Percentiles rank a stretch among this genome's conserved stretches.
These are phyloP conservation scores for Pan paniscus DNA, from an alignment of 2,113 vertebrate genomes.

Conservation along the genomic window DNA sequence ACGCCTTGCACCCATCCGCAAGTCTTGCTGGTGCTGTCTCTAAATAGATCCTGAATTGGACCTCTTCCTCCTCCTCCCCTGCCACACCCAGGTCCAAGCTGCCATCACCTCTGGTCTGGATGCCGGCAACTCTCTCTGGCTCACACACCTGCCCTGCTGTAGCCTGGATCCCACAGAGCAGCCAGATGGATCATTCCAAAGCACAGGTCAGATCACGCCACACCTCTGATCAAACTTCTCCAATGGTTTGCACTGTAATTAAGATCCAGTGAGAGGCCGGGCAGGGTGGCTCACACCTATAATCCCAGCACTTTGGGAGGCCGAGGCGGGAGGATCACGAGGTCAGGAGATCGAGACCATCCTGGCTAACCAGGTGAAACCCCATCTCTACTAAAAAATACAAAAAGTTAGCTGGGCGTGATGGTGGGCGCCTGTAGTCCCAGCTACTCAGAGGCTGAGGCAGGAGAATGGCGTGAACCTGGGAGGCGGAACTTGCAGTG, in stretches of 20 bases:
- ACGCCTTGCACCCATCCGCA: neutral
- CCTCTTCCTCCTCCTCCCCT: neutral
- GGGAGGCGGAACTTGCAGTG: too few relatives aligned
- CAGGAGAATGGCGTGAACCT: too few relatives aligned
- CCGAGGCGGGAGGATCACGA: too few relatives aligned
- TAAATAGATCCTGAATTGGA: neutral
- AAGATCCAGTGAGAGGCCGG: too few relatives aligned
- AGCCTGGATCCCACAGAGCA: neutral
- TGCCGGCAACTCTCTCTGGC: neutral
- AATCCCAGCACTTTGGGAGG: too few relatives aligned
- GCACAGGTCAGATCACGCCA: neutral
- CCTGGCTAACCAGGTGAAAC: too few relatives aligned
- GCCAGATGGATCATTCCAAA: neutral
- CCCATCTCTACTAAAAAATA: too few relatives aligned
- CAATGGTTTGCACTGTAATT: accelerated
- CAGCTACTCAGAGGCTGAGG: too few relatives aligned
- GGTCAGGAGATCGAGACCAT: too few relatives aligned
- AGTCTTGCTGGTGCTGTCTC: neutral
- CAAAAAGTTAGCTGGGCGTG: too few relatives aligned
- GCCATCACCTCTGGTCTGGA: neutral
- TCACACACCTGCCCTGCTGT: neutral
- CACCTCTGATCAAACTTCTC: neutral
- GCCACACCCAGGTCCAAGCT: neutral
- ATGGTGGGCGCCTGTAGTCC: too few relatives aligned
- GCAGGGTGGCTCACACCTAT: too few relatives aligned